phyloP scores from a whole-genome alignment of 1,140 invertebrate genomes.

The Tyrophagus putrescentiae region DNA sequence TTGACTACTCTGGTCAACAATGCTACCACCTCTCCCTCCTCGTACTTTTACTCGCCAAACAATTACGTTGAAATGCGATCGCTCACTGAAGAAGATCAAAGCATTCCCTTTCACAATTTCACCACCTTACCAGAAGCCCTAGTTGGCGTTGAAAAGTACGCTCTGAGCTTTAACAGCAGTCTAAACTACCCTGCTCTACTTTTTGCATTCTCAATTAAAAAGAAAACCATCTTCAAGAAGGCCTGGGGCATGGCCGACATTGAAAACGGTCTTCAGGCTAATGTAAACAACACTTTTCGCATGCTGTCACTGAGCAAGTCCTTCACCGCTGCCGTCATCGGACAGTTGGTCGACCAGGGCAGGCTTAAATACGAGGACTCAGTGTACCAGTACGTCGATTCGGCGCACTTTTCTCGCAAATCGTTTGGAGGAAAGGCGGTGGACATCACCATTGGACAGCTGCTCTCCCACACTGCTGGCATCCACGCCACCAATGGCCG shows the following conservation, averaged over 20 bases:
- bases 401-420: not conserved
- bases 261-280: slow-evolving; percentile 41
- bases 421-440: not conserved
- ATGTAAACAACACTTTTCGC: slow-evolving; percentile 40
- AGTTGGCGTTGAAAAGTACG: too few relatives aligned
- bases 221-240: slow-evolving; percentile 37
- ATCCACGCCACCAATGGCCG: not conserved
- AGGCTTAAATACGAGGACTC: not conserved
- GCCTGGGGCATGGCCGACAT: slow-evolving; percentile 45
- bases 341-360: not conserved
- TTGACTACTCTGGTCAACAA: too few relatives aligned
- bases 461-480: not conserved
- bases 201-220: slow-evolving; percentile 41
- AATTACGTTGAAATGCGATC: too few relatives aligned
- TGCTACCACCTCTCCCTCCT: too few relatives aligned
- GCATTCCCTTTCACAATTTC: too few relatives aligned
- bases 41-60: too few relatives aligned
- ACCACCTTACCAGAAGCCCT: too few relatives aligned
- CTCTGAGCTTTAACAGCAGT: too few relatives aligned
- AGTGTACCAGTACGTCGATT: not conserved
- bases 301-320: slow-evolving; percentile 45
- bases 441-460: not conserved
- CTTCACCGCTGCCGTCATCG: not conserved
- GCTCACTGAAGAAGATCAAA: too few relatives aligned
- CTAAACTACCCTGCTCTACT: slow-evolving; percentile 43